Evolutionary conservation across 2,113 vertebrate species (phyloP).

Genomic region (Oxygymnocypris stewartii): DNA sequence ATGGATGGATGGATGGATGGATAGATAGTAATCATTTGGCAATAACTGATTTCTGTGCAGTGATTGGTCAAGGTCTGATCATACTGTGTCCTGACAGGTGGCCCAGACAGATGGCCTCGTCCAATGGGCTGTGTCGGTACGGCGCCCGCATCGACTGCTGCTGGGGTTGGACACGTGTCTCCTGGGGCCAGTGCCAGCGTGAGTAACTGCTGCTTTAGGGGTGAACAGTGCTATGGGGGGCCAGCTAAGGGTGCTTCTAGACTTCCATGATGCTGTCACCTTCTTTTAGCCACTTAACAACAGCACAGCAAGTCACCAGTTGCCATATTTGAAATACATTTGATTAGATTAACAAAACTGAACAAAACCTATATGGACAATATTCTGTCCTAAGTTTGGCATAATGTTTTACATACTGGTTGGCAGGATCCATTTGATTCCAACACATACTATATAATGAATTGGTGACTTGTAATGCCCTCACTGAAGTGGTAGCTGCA

Average conservation of each 20-base stretch:
- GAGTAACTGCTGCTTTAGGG: conserved; percentile 77
- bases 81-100: conserved; percentile 80
- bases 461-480: conserved; percentile 28
- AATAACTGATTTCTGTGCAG: conserved; percentile 10
- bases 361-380: not conserved
- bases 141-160: conserved; percentile 93
- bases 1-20: no score
- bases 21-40: not conserved
- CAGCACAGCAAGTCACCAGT: conserved; percentile 28
- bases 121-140: conserved; percentile 88
- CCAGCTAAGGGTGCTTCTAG: conserved; percentile 67
- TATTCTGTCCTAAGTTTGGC: not conserved
- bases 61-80: conserved; percentile 62
- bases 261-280: conserved; percentile 47
- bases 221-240: conserved; percentile 56
- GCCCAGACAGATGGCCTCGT: conserved; percentile 86
- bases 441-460: not conserved
- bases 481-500: not conserved
- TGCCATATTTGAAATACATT: not conserved
- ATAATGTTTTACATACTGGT: not conserved
- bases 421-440: not conserved
- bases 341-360: not conserved
- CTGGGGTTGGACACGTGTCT: conserved; percentile 91
- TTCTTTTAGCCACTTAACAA: conserved; percentile 25
- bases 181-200: conserved; percentile 97